phyloP scores from a whole-genome alignment of 2,888 invertebrate genomes.

The Adineta ricciae region DNA sequence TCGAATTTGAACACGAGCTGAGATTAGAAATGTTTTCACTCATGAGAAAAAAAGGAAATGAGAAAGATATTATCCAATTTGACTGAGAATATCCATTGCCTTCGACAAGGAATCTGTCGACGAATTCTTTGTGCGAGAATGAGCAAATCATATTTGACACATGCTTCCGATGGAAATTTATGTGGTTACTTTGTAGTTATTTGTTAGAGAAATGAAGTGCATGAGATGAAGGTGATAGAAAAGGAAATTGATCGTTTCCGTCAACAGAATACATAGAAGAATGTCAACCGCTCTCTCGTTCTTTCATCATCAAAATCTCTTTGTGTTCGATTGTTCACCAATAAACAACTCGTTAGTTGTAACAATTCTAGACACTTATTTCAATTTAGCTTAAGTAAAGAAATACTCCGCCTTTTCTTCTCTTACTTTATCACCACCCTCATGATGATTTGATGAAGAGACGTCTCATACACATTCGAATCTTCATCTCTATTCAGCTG shows the following conservation, averaged over 20 bases:
- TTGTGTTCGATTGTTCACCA: not conserved
- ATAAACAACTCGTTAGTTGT: no score
- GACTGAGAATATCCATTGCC: not conserved
- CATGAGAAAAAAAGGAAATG: not conserved
- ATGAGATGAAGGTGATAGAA: not conserved
- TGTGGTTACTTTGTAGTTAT: not conserved
- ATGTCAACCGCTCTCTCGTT: not conserved
- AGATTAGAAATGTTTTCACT: no score
- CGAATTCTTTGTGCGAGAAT: not conserved
- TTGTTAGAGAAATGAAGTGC: not conserved
- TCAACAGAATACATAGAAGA: not conserved
- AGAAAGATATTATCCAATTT: not conserved
- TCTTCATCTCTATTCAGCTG: not conserved
- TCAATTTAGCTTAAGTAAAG: not conserved
- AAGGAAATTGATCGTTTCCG: conserved; percentile 15
- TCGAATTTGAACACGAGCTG: no score
- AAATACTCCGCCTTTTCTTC: not conserved
- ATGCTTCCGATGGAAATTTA: not conserved
- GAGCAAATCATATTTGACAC: not conserved
- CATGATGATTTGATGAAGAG: not conserved
- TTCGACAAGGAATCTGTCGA: not conserved
- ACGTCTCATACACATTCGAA: not conserved
- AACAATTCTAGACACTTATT: not conserved
- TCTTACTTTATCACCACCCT: not conserved
- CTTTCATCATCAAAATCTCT: not conserved